phyloP scores from a whole-genome alignment of 2,888 invertebrate genomes.

The Colostygia pectinataria region DNA sequence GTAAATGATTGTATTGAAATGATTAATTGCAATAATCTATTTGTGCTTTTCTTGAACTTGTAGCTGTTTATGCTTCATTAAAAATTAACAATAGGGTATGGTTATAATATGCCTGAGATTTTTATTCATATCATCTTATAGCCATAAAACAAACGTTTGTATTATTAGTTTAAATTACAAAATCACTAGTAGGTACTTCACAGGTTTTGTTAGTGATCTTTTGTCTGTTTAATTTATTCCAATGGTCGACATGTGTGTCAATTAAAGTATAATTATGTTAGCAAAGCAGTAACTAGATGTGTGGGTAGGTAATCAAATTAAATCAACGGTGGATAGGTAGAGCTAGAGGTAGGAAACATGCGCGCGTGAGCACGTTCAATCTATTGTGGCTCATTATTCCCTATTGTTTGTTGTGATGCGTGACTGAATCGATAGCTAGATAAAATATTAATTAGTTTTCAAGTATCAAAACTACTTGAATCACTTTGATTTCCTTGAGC shows the following conservation, averaged over 20 bases:
- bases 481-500: constrained; percentile 29
- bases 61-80: background rate
- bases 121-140: too few species aligned
- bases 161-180: too few species aligned
- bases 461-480: constrained; percentile 25
- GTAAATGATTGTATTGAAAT: constrained; percentile 1
- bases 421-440: constrained; percentile 60
- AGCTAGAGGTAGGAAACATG: constrained; percentile 30
- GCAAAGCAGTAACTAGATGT: background rate
- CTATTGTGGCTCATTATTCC: constrained; percentile 61
- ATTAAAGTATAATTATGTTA: background rate
- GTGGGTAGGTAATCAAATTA: constrained; percentile 6
- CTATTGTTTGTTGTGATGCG: constrained; percentile 67
- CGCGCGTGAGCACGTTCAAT: constrained; percentile 68
- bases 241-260: too few species aligned
- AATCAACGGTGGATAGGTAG: constrained; percentile 3
- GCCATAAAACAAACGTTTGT: too few species aligned
- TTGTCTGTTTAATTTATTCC: too few species aligned
- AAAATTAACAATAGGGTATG: too few species aligned
- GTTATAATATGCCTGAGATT: too few species aligned
- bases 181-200: too few species aligned
- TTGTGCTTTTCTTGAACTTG: background rate
- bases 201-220: too few species aligned
- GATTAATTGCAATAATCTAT: background rate
- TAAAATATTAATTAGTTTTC: constrained; percentile 65